Evolutionary conservation across 2,113 vertebrate species (phyloP), one percentile per base, ranked within the genome.

Genomic region (Sander lucioperca): DNA sequence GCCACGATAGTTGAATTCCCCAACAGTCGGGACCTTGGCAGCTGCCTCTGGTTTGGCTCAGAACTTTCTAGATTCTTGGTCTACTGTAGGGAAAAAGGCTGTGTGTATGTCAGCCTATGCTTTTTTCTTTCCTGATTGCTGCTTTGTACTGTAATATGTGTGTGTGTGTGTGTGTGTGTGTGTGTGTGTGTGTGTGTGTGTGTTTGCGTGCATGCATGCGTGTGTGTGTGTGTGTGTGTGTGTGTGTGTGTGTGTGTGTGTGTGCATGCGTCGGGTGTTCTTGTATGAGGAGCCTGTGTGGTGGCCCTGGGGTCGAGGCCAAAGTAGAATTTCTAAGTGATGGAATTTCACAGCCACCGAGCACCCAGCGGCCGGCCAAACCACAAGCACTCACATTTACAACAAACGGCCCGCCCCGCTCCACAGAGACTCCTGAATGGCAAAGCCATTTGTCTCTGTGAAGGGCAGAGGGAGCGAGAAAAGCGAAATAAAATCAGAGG

Each of bases 381-480:
- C 91, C 77, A 81, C 91, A 93, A 92, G 90, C 93, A 89, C 92
- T 95, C 92, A 93, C 93, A 94, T 95, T 95, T 94, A 94, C 93
- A 93, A 94, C 91, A 91, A 93, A 89, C 79, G 82, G 85, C 79
- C 86, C 39, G 69, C 86, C 84, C 85, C 86, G 71, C 93, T 94
- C 92, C 89, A 18, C 66, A 3, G 92, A 94, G 93, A 94, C 93
- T 93, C 88, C 88, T 94, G 93, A 95, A 95, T 94, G 92, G 93
- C 94, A 94, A 94, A 95, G 91, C 92, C 93, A 95, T 95, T 94
- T 93, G 91, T 95, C 95, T 95, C 93, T 85, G 92, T 95, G 94
- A 95, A 96, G 94, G 94, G 93, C 94, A 93, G 88, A 84, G 83
- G 80, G 89, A 85, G 85, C 84, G 85, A 90, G 86, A 89, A 89